These are phyloP conservation scores for Megalurothrips usitatus DNA, from an alignment of 2,888 invertebrate species.

Conservation along the genomic window DNA sequence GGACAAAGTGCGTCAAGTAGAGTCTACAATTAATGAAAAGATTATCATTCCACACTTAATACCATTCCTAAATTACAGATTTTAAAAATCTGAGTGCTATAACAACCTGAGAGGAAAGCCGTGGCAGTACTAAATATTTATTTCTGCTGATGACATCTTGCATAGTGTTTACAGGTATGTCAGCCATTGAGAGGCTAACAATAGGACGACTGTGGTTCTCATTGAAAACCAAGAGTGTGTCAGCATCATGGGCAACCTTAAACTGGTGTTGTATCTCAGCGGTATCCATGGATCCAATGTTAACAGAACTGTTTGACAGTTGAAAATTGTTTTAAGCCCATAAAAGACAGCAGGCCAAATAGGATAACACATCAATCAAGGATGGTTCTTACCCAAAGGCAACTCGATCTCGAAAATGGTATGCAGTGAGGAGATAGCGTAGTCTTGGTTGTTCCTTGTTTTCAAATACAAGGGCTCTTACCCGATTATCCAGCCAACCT, in stretches of 20 bases:
- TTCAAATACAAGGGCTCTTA: conserved; percentile 84
- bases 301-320: conserved; percentile 32
- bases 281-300: conserved; percentile 32
- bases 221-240: conserved; percentile 83
- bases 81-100: conserved; percentile 20
- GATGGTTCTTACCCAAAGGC: conserved; percentile 69
- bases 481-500: conserved; percentile 86
- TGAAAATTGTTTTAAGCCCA: conserved; percentile 12
- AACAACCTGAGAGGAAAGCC: conserved; percentile 83
- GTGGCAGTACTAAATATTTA: conserved; percentile 79
- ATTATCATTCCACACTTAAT: neutral
- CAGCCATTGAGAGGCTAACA: conserved; percentile 82
- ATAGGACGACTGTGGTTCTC: conserved; percentile 76
- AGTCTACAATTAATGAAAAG: conserved; percentile 47
- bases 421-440: conserved; percentile 83
- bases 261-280: conserved; percentile 45
- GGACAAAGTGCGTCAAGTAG: conserved; percentile 83
- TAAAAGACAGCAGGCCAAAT: conserved; percentile 2
- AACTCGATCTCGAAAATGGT: conserved; percentile 76
- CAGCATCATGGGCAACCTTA: conserved; percentile 67
- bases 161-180: conserved; percentile 82
- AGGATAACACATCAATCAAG: neutral
- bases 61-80: neutral
- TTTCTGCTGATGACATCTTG: conserved; percentile 84
- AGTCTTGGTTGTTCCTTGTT: conserved; percentile 70